Base-by-base conservation (phyloP, 2,113 vertebrate genomes). In the Macrotis lagotis region DNA sequence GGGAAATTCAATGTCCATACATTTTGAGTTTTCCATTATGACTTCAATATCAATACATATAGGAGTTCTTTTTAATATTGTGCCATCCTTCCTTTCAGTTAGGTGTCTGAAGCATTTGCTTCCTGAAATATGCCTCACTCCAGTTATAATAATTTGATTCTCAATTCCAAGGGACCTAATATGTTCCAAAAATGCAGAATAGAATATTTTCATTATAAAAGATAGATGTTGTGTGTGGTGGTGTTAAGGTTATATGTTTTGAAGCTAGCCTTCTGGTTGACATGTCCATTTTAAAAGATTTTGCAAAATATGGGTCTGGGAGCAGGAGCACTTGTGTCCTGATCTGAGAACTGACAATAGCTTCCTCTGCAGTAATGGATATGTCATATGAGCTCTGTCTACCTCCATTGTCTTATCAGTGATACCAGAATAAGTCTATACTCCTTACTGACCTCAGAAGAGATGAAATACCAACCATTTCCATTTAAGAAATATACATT, bases 401-500 rank as follows among this genome's bases (percentile, higher is more conserved):
- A 52, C 10, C 91, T 96, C 28, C 44, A 47, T 59, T 19, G 50
- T 92, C 50, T 95, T 95, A 96, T 97, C 94, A 91, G 37, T 91
- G 50, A 66, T 91, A 55, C 25, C 90, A 95, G 26, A 92, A 74
- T 88, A 94, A 92, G 91, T 90, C 0, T 14, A 0, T 44, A 91
- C 88, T 50, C n/a, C 31, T 93, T 51, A 90, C 49, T 93, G 90
- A 93, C 44, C 50, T 92, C 50, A 90, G 26, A 96, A 8, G 28
- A 83, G 49, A 48, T 94, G 83, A 96, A 92, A 88, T 93, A 96
- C 48, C 37, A 95, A 91, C 3, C 14, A 93, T 90, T 92, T 93
- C 91, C 83, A 91, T 91, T 0, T 74, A 89, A 94, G 3, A 93
- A 96, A 59, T 47, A 51, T 48, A 49, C 31, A n/a, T 93, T 94